Evolutionary conservation across 2,113 vertebrate species (phyloP).

Genomic region (Clarias gariepinus): DNA sequence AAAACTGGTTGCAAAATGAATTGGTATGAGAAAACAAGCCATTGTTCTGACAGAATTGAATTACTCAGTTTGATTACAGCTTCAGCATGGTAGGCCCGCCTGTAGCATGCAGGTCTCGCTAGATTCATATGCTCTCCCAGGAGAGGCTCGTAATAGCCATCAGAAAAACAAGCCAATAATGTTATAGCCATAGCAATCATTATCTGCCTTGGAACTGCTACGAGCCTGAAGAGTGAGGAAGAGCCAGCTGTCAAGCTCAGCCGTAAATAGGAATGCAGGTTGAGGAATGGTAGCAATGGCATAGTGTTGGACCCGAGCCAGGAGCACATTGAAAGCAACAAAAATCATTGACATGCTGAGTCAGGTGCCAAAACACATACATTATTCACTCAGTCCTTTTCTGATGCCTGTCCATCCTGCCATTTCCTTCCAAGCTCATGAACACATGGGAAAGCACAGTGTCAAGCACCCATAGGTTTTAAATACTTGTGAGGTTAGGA

Average conservation of each 20-base stretch:
- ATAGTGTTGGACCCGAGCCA: slow-evolving; percentile 67
- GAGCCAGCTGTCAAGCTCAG: slow-evolving; percentile 64
- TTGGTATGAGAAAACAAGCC: slow-evolving; percentile 39
- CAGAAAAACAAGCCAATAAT: slow-evolving; percentile 72
- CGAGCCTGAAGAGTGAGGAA: slow-evolving; percentile 62
- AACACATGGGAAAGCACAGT: slow-evolving; percentile 25
- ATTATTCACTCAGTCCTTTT: slow-evolving; percentile 46
- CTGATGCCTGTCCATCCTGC: slow-evolving; percentile 52
- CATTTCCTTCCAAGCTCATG: slow-evolving; percentile 39
- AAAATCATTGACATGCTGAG: slow-evolving; percentile 69
- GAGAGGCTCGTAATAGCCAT: slow-evolving; percentile 69
- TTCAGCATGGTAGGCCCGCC: slow-evolving; percentile 17
- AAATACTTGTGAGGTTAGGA: slow-evolving; percentile 38
- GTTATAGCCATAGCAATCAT: slow-evolving; percentile 72
- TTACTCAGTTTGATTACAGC: slow-evolving; percentile 45
- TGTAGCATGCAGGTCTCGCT: slow-evolving; percentile 38
- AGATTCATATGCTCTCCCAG: slow-evolving; percentile 63
- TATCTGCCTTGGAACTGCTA: slow-evolving; percentile 67
- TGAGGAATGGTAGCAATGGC: slow-evolving; percentile 71
- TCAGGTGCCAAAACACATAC: slow-evolving; percentile 60
- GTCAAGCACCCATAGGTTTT: slow-evolving; percentile 33
- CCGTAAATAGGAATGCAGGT: slow-evolving; percentile 74
- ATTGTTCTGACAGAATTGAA: slow-evolving; percentile 35
- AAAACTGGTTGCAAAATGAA: slow-evolving; percentile 33
- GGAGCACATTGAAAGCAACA: slow-evolving; percentile 67